A percentile compares a stretch with the other conserved stretches of the same genome.
phyloP scores from a whole-genome alignment of 2,797 vertebrate species.

The Gouania willdenowi region DNA sequence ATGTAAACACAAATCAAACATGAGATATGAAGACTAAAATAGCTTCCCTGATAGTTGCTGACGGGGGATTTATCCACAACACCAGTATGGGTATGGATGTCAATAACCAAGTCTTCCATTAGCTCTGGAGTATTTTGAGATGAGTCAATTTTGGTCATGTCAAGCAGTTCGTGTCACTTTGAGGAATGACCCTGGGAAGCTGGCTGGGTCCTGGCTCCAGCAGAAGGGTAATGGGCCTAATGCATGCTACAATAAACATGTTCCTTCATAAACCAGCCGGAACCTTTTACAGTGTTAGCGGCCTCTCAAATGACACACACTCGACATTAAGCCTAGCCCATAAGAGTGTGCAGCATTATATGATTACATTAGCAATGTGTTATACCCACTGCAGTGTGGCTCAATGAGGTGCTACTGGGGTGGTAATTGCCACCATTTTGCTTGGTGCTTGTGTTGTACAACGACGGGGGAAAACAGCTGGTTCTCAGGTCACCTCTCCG shows the following conservation, averaged over 20 bases:
- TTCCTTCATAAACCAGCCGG: conserved; percentile 63
- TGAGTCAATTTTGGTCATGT: conserved; percentile 63
- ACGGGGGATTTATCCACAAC: conserved; percentile 24
- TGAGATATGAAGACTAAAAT: conserved; percentile 49
- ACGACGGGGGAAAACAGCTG: conserved; percentile 50
- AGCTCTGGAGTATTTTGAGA: conserved; percentile 54
- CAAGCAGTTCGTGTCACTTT: conserved; percentile 61
- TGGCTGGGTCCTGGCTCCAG: conserved; percentile 50
- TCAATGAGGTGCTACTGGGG: conserved; percentile 57
- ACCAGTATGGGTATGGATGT: conserved; percentile 55
- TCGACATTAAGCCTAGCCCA: conserved; percentile 57
- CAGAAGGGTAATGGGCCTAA: conserved; percentile 59
- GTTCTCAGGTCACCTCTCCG: conserved; percentile 56
- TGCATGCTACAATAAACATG: conserved; percentile 67
- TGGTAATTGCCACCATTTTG: conserved; percentile 53
- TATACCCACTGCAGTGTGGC: conserved; percentile 48
- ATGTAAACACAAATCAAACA: conserved; percentile 45
- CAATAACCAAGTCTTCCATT: conserved; percentile 62
- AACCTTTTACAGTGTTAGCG: conserved; percentile 56
- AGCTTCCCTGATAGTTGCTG: conserved; percentile 38
- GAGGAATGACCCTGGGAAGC: conserved; percentile 58
- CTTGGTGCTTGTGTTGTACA: conserved; percentile 45
- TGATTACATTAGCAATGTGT: conserved; percentile 71
- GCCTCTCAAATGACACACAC: conserved; percentile 67
- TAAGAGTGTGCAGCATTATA: conserved; percentile 54